These are phyloP conservation scores for Darwinula stevensoni DNA, from an alignment of 2,888 invertebrate genomes.

Conservation along the genomic window DNA sequence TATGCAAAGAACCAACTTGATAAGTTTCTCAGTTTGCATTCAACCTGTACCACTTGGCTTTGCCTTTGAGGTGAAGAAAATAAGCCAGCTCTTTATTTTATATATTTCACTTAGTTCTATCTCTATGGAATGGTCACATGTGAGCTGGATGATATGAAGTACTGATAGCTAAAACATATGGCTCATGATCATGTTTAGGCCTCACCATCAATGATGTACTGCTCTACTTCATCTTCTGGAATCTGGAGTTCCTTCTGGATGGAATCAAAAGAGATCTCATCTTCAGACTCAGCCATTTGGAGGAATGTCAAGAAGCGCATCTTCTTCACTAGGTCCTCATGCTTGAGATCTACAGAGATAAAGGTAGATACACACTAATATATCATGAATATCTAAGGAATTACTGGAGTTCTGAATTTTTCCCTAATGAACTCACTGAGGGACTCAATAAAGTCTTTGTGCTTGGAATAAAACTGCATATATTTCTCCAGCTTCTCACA, in stretches of 20 bases:
- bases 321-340: conserved; percentile 72
- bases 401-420: neutral
- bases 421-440: conserved; percentile 16
- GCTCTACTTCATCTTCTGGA: conserved; percentile 57
- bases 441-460: conserved; percentile 56
- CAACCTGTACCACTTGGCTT: no score
- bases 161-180: neutral
- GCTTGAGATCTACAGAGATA: neutral
- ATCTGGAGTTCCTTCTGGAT: conserved; percentile 68
- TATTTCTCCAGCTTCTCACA: conserved; percentile 78
- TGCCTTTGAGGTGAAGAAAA: no score
- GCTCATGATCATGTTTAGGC: no score
- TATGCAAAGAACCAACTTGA: no score
- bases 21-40: no score
- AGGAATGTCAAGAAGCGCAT: conserved; percentile 90
- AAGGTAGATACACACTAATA: neutral
- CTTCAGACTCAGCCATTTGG: conserved; percentile 78
- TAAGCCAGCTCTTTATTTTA: no score
- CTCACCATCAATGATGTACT: conserved; percentile 77
- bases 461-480: conserved; percentile 62
- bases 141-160: no score
- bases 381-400: conserved; percentile 5
- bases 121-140: no score
- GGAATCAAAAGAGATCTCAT: conserved; percentile 70
- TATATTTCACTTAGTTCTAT: no score